Evolutionary conservation across 2,797 vertebrate genomes (phyloP), one percentile per base, ranked within the genome.

Genomic region (Cossypha niveicapilla): DNA sequence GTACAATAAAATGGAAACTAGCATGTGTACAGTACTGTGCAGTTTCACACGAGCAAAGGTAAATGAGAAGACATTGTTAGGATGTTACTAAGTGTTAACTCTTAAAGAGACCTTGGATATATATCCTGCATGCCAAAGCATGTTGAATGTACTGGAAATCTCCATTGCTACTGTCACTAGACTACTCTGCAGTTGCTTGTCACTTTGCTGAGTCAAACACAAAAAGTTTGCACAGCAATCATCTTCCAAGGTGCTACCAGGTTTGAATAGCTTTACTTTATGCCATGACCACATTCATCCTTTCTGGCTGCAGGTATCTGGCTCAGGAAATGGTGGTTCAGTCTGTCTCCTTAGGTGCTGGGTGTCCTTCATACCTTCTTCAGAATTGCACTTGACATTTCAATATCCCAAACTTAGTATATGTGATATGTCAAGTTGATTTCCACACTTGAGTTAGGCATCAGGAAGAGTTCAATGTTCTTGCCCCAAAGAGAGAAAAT

Each of bases 381-480:
- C 65, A 83, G 89, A 76, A 76, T 16, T 71, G 37, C 53, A 45
- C 44, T 71, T 94, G 78, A 48, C 48, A 89, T 95, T 87, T 95
- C 81, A 84, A 41, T 63, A 87, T 80, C 41, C 27, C 50, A 63
- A 51, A 82, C 19, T 60, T 66, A 61, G 57, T 60, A 7, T 82
- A 60, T 63, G 39, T 57, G 48, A 56, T 45, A 41, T 0, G 2
- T 82, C 2, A 0, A 67, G 34, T 74, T 88, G 61, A 80, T 83
- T 94, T 91, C 54, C 76, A 63, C 45, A 45, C 22, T 79, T 85
- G 41, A 90, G 27, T 53, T 71, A 72, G 41, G 54, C 54, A 71
- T 74, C 41, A 53, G 27, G 44, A 71, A n/a, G 17, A 70, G 41
- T 86, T 86, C 27, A 53, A 4, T 53, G 34, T 74, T 86, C 41